These are phyloP conservation scores for Percopsis omiscomaycus DNA, from an alignment of 2,797 vertebrate species.

Conservation along the genomic window DNA sequence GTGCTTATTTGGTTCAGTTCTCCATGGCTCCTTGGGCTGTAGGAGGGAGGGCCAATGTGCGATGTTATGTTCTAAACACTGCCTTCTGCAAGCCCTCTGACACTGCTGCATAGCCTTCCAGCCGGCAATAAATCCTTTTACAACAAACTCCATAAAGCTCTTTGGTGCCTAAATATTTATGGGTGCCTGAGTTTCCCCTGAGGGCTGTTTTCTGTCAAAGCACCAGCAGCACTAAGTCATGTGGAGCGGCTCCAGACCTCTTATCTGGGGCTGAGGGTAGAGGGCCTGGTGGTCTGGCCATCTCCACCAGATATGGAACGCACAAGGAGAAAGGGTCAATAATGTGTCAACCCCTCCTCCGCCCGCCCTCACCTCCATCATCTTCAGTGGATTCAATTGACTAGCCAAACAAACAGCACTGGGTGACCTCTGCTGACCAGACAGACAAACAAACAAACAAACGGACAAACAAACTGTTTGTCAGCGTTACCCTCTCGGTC, in stretches of 20 bases:
- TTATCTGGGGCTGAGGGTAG: constrained; percentile 70
- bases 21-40: constrained; percentile 48
- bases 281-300: constrained; percentile 70
- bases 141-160: constrained; percentile 83
- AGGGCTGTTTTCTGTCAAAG: constrained; percentile 79
- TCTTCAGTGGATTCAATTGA: constrained; percentile 67
- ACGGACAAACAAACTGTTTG: constrained; percentile 58
- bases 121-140: constrained; percentile 81
- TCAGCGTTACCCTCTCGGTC: constrained; percentile 43
- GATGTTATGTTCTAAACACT: constrained; percentile 65
- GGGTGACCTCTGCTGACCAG: constrained; percentile 69
- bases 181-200: constrained; percentile 76
- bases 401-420: constrained; percentile 67
- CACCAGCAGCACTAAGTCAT: constrained; percentile 71
- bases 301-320: constrained; percentile 56
- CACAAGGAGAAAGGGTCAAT: constrained; percentile 58
- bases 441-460: constrained; percentile 77
- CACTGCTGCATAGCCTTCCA: constrained; percentile 70
- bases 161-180: constrained; percentile 85
- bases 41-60: constrained; percentile 62
- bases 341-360: constrained; percentile 45
- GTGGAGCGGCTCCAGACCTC: constrained; percentile 74
- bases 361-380: constrained; percentile 34
- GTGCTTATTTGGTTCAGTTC: constrained; percentile 75
- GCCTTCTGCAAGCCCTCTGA: constrained; percentile 55